Evolutionary conservation across 2,888 invertebrate species (phyloP).

Genomic region (Drosophila mettleri): DNA sequence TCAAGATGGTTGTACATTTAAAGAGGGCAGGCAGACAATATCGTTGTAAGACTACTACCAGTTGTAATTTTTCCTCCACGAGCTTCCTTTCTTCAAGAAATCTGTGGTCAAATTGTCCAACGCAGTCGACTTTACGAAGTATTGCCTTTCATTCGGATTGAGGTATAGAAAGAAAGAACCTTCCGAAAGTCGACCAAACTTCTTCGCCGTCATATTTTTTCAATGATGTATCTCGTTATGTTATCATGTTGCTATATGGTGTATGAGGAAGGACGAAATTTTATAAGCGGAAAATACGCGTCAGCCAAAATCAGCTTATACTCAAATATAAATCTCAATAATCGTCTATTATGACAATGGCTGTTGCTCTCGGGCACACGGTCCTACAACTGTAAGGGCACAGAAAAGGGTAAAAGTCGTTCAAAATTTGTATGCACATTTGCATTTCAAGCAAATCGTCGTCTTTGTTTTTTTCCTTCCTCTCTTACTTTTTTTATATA

Average conservation of each 20-base stretch:
- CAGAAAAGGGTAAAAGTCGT: slow-evolving; percentile 53
- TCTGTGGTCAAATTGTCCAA: background rate
- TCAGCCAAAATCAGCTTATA: slow-evolving; percentile 72
- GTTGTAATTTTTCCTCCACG: background rate
- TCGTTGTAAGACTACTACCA: background rate
- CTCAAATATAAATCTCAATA: slow-evolving; percentile 83
- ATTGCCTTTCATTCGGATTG: too few relatives aligned
- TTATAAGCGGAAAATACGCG: slow-evolving; percentile 58
- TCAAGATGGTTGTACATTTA: slow-evolving; percentile 35
- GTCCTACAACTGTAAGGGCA: background rate
- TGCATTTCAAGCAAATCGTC: slow-evolving; percentile 26
- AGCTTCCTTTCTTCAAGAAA: background rate
- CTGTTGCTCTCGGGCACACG: slow-evolving; percentile 27
- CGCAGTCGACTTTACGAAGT: too few relatives aligned
- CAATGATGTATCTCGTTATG: background rate
- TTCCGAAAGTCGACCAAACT: too few relatives aligned
- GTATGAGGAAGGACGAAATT: slow-evolving; percentile 12
- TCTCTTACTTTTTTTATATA: background rate
- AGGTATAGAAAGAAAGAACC: too few relatives aligned
- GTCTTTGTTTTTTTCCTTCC: background rate
- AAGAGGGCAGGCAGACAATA: slow-evolving; percentile 10
- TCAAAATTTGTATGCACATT: slow-evolving; percentile 70
- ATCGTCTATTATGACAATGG: slow-evolving; percentile 82
- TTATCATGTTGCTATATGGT: background rate
- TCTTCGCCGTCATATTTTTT: background rate